Base-by-base conservation (phyloP, 1,140 invertebrate genomes). In the Protaetia brevitarsis region DNA sequence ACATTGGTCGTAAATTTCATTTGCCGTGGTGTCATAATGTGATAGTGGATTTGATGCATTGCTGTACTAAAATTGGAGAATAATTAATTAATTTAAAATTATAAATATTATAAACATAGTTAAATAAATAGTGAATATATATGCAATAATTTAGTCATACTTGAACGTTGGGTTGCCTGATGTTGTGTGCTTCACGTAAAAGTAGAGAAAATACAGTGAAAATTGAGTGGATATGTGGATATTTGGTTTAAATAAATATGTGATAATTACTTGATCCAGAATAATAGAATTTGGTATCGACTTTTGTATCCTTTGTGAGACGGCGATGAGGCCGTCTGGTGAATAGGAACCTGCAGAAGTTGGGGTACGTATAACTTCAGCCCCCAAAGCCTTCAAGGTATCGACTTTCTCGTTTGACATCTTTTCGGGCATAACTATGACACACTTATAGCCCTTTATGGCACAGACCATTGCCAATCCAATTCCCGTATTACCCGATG, bases 391-490 rank as follows among this genome's bases (percentile, higher is more conserved):
- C 66, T 84, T 81, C 30, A 99, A 77, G 0, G 92, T 88, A 60
- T 85, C 86, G 1, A 65, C 94, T 84, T 99, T 98, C 81, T 99
- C 96, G 79, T 93, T 91, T 21, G 94, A 96, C 95, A 98, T 98
- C 81, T 98, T 98, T 74, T 97, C 93, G 0, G 97, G 95, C 89
- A 99, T 93, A 0, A 98, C 95, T 79, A 99, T 98, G 30, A 98
- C 92, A 78, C 96, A 98, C 66, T 87, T 87, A 78, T 99, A 99
- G 2, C 94, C 94, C 82, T 91, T 96, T 0, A 97, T 92, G 56
- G 96, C 95, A 66, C 93, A 87, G 30, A 93, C 93, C 78, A 99
- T 85, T 0, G 97, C 97, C 37, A 99, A 76, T 28, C 96, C 97
- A 78, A 99, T 97, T 37, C 96, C 94, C n/a, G 94, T 95, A 68